phyloP scores from a whole-genome alignment of 2,888 invertebrate genomes.

The Julus scanicus region DNA sequence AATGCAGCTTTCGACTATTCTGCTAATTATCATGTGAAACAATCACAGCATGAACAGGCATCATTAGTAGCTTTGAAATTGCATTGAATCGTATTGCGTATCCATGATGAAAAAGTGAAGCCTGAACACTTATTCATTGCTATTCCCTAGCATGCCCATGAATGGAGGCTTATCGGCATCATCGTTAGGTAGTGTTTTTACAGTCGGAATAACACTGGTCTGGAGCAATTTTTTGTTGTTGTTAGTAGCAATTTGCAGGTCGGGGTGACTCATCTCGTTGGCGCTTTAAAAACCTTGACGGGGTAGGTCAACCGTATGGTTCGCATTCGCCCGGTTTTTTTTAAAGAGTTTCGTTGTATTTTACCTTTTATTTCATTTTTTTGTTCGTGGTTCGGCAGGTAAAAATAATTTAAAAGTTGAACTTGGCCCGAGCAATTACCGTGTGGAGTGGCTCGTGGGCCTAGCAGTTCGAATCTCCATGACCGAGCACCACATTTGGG shows the following conservation, averaged over 20 bases:
- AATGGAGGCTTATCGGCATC: background rate
- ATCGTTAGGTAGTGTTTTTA: background rate
- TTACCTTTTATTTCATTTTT: background rate
- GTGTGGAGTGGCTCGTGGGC: background rate
- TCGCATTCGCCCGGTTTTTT: background rate
- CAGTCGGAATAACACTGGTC: background rate
- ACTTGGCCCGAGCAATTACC: background rate
- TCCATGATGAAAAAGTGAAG: no score
- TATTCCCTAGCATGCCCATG: no score
- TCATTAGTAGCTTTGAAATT: no score
- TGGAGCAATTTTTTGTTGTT: background rate
- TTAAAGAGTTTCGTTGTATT: background rate
- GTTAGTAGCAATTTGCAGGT: background rate
- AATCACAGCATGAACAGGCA: no score
- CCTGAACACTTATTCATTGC: no score
- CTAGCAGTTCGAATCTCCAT: background rate
- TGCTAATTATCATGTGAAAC: no score
- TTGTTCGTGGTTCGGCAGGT: background rate
- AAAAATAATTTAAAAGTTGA: slow-evolving; percentile 10
- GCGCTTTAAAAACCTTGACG: background rate
- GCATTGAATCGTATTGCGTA: no score
- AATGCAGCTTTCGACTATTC: no score
- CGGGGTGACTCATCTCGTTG: background rate
- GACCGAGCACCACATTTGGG: background rate
- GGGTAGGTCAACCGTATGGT: background rate